Conservation (phyloP, 2,888 invertebrate genomes). For the Suillia variegata region DNA sequence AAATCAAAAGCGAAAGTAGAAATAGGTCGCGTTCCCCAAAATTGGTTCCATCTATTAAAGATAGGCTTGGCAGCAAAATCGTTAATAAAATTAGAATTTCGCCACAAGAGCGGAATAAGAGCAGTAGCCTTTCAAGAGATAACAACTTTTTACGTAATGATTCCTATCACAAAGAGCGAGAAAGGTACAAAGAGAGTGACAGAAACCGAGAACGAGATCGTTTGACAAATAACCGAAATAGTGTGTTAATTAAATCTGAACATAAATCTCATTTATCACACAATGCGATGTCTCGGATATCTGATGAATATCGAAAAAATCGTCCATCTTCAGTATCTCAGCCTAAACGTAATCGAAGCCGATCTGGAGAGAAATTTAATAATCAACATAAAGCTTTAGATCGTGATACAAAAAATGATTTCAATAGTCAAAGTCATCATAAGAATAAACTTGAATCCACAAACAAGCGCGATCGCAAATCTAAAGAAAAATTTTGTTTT, state of each 20-base stretch:
- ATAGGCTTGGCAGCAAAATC: constrained; percentile 71
- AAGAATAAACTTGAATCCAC: too few species aligned
- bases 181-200: constrained; percentile 30
- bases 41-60: constrained; percentile 69
- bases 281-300: too few species aligned
- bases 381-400: too few species aligned
- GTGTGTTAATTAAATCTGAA: constrained; percentile 1
- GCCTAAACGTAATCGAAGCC: constrained; percentile 2
- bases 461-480: too few species aligned
- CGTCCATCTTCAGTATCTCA: neutral
- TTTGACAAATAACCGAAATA: neutral
- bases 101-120: constrained; percentile 26
- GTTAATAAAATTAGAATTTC: constrained; percentile 37
- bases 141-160: constrained; percentile 23
- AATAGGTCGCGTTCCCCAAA: constrained; percentile 41
- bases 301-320: constrained; percentile 2
- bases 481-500: too few species aligned
- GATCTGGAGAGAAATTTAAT: constrained; percentile 33
- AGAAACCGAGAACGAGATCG: constrained; percentile 24
- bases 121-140: constrained; percentile 20
- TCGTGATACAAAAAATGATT: too few species aligned
- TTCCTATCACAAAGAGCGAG: constrained; percentile 27
- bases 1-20: constrained; percentile 37
- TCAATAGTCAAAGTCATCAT: too few species aligned
- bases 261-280: too few species aligned